phyloP scores from a whole-genome alignment of 2,113 vertebrate genomes.

The Malurus cyaneus region DNA sequence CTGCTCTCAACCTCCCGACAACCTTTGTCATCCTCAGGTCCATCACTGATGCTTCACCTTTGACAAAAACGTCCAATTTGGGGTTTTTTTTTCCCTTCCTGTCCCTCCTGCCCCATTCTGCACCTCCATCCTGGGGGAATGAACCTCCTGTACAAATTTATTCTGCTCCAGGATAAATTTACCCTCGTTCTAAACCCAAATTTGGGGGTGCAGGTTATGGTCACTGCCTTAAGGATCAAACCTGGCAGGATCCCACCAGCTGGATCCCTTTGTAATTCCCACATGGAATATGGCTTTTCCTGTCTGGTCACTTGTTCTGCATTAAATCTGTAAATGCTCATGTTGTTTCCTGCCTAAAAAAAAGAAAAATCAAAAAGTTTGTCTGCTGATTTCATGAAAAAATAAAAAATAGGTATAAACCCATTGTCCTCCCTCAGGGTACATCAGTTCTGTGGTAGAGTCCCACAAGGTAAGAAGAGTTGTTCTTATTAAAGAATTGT shows the following conservation, averaged over 20 bases:
- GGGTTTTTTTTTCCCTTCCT: background rate
- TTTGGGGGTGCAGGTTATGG: accelerated
- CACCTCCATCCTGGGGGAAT: background rate
- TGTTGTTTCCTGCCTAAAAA: background rate
- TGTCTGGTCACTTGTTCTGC: background rate
- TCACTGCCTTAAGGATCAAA: accelerated
- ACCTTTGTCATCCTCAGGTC: background rate
- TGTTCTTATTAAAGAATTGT: background rate
- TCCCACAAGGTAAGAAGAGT: background rate
- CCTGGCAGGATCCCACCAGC: background rate
- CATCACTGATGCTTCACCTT: accelerated
- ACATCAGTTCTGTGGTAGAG: background rate
- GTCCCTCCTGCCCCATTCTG: too few species aligned
- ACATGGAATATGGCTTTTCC: background rate
- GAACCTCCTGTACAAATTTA: accelerated
- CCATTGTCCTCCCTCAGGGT: background rate
- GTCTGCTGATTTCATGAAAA: background rate
- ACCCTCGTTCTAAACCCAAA: background rate
- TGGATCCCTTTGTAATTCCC: background rate
- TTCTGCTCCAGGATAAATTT: background rate
- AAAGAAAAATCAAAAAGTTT: background rate
- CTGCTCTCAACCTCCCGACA: background rate
- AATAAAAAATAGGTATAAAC: background rate
- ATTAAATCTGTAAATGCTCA: background rate
- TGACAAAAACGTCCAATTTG: background rate